phyloP scores from a whole-genome alignment of 2,888 invertebrate genomes.

The Lutraria lutraria region DNA sequence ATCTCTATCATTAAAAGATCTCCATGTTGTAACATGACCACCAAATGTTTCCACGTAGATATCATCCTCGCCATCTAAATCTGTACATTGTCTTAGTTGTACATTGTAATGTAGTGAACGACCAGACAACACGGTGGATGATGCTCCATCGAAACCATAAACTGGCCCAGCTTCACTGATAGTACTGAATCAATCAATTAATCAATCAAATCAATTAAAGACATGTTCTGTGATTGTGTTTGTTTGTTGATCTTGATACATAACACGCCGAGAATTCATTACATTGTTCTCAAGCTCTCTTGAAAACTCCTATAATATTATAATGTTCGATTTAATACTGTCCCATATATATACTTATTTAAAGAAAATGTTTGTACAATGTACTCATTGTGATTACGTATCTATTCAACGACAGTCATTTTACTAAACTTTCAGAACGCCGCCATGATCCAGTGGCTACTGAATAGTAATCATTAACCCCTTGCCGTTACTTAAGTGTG shows the following conservation, averaged over 20 bases:
- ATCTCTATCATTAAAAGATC: slow-evolving; percentile 57
- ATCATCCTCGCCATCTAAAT: slow-evolving; percentile 29
- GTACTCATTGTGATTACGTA: no score
- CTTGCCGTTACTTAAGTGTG: no score
- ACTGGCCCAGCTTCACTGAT: slow-evolving; percentile 44
- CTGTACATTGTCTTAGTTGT: slow-evolving; percentile 44
- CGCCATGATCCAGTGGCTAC: no score
- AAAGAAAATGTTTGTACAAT: no score
- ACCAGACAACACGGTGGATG: slow-evolving; percentile 40
- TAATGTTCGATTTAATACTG: background rate
- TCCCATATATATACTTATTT: background rate
- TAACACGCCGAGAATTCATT: background rate
- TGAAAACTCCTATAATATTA: background rate
- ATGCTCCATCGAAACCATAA: slow-evolving; percentile 55
- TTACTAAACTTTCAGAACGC: no score
- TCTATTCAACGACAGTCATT: no score
- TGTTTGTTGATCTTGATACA: background rate
- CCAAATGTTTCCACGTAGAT: slow-evolving; percentile 56
- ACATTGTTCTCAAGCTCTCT: background rate
- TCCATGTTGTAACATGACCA: slow-evolving; percentile 60
- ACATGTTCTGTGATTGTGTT: background rate
- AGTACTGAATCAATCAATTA: background rate
- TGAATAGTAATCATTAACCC: no score
- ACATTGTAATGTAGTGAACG: slow-evolving; percentile 56
- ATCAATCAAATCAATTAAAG: background rate